phyloP scores from a whole-genome alignment of 2,797 vertebrate genomes.

The Naso thynnoides region DNA sequence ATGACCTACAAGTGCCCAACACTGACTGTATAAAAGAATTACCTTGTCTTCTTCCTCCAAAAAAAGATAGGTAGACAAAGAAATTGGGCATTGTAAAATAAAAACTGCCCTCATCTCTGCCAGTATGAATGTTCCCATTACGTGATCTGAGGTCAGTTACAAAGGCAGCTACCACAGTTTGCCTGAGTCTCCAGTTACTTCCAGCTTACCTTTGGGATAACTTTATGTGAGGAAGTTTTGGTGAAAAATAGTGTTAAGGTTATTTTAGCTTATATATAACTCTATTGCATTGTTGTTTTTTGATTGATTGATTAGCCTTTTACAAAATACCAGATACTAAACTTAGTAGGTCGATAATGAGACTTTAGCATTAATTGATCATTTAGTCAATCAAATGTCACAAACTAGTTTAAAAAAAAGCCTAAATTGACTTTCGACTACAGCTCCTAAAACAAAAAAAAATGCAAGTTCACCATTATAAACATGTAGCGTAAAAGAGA shows the following conservation, averaged over 20 bases:
- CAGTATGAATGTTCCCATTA: slow-evolving; percentile 12
- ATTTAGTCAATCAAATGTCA: not conserved
- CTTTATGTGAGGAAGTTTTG: not conserved
- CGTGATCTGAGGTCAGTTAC: not conserved
- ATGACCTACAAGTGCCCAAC: not conserved
- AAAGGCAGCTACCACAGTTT: not conserved
- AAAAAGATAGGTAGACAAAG: not conserved
- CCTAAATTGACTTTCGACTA: too few species aligned
- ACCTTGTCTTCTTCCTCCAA: not conserved
- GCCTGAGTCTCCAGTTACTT: not conserved
- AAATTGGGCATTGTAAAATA: not conserved
- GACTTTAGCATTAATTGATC: not conserved
- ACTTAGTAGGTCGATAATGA: not conserved
- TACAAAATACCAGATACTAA: not conserved
- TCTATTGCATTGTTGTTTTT: too few species aligned
- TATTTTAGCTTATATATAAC: too few species aligned
- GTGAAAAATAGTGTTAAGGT: too few species aligned
- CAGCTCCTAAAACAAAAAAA: too few species aligned
- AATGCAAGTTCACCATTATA: too few species aligned
- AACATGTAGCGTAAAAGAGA: too few species aligned
- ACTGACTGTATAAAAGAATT: slow-evolving; percentile 3
- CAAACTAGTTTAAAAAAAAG: too few species aligned
- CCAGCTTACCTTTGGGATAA: not conserved
- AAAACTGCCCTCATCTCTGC: not conserved
- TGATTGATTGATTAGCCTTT: not conserved